A percentile compares a stretch with the other conserved stretches of the same genome.
These are phyloP conservation scores for Macropodus opercularis DNA, from an alignment of 2,797 vertebrate genomes.

Conservation along the genomic window DNA sequence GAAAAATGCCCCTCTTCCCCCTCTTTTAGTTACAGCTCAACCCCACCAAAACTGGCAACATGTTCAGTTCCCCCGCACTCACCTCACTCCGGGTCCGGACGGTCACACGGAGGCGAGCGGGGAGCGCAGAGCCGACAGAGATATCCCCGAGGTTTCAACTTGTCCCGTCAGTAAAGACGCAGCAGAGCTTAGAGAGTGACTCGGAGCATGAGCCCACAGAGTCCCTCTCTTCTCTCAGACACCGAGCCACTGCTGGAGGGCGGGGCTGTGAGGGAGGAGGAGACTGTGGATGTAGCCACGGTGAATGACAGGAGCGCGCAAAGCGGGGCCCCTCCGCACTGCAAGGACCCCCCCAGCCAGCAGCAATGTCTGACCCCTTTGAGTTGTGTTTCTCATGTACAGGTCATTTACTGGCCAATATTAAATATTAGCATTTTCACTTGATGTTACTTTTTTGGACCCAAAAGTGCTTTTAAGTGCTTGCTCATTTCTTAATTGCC, in stretches of 20 bases:
- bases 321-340: background rate
- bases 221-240: slow-evolving; percentile 32
- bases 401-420: too few relatives aligned
- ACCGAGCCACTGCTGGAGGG: slow-evolving; percentile 71
- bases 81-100: slow-evolving; percentile 59
- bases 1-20: slow-evolving; percentile 21
- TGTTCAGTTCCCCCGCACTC: slow-evolving; percentile 46
- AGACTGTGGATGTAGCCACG: slow-evolving; percentile 51
- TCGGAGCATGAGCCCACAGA: slow-evolving; percentile 43
- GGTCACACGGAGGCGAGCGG: slow-evolving; percentile 54
- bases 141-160: slow-evolving; percentile 63
- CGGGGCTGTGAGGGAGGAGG: slow-evolving; percentile 71
- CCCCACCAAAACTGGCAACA: slow-evolving; percentile 34
- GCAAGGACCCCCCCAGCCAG: fast-evolving
- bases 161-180: slow-evolving; percentile 67
- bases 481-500: too few relatives aligned
- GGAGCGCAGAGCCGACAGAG: slow-evolving; percentile 12
- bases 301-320: slow-evolving; percentile 32
- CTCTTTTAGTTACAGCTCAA: slow-evolving; percentile 43
- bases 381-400: too few relatives aligned
- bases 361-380: too few relatives aligned
- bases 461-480: too few relatives aligned
- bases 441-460: too few relatives aligned
- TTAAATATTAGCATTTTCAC: too few relatives aligned
- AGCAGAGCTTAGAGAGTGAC: slow-evolving; percentile 28